Percentiles rank a stretch among this genome's conserved stretches.
Conservation (phyloP, 2,113 vertebrate species). For the Cebidichthys violaceus region DNA sequence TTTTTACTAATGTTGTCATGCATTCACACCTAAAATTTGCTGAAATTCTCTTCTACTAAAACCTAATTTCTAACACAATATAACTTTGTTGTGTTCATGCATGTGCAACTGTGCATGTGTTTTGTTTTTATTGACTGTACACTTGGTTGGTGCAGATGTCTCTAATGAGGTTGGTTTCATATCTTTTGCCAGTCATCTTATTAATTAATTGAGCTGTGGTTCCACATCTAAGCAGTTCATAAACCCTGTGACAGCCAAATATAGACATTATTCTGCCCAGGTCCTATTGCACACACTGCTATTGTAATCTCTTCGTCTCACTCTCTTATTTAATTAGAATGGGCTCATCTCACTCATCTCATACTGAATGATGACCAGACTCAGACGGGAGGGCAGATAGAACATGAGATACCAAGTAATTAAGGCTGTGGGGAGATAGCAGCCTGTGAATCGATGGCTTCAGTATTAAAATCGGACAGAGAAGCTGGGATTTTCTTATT, state of each 20-base stretch:
- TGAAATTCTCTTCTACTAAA: slow-evolving; percentile 18
- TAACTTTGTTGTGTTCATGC: neutral
- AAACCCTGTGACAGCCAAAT: slow-evolving; percentile 46
- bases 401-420: slow-evolving; percentile 70
- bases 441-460: slow-evolving; percentile 53
- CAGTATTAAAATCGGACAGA: slow-evolving; percentile 59
- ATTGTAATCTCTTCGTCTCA: slow-evolving; percentile 52
- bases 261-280: slow-evolving; percentile 51
- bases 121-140: neutral
- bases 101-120: neutral
- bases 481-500: slow-evolving; percentile 62
- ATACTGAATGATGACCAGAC: slow-evolving; percentile 55
- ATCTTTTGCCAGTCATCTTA: slow-evolving; percentile 25
- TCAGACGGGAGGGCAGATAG: slow-evolving; percentile 61
- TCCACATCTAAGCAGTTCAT: slow-evolving; percentile 54
- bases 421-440: slow-evolving; percentile 59
- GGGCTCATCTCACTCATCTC: slow-evolving; percentile 64
- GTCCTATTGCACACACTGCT: slow-evolving; percentile 46
- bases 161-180: slow-evolving; percentile 29
- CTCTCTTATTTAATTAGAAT: slow-evolving; percentile 72
- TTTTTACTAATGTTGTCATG: neutral
- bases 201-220: slow-evolving; percentile 19
- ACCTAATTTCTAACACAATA: slow-evolving; percentile 12
- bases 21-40: slow-evolving; percentile 1
- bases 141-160: slow-evolving; percentile 18